These are phyloP conservation scores for Mesembrinibis cayennensis DNA, from an alignment of 2,113 vertebrate species.

Conservation along the genomic window DNA sequence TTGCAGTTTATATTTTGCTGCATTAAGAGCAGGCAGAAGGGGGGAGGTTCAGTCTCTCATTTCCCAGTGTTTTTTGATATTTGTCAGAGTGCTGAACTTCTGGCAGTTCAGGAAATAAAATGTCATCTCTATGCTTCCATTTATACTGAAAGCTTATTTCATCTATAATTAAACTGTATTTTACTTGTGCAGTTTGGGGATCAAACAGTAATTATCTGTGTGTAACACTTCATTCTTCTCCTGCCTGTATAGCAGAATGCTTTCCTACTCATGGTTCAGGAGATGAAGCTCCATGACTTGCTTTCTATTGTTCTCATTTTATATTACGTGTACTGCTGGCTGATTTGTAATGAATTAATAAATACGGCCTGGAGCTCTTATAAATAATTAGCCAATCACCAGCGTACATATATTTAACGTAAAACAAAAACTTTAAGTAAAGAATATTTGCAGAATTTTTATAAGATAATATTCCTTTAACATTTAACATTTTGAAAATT, in stretches of 20 bases:
- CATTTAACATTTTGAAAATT: background rate
- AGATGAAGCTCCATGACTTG: background rate
- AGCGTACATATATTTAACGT: background rate
- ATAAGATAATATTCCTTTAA: background rate
- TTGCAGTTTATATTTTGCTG: background rate
- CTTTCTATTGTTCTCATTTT: background rate
- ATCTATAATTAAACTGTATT: constrained; percentile 39
- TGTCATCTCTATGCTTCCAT: background rate
- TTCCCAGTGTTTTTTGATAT: background rate
- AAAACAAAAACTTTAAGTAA: background rate
- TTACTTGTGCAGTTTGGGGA: constrained; percentile 5
- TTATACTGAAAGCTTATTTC: constrained; percentile 20
- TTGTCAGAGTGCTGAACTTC: background rate
- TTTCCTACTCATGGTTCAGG: background rate
- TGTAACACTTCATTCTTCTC: background rate
- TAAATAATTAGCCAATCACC: background rate
- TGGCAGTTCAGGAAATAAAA: constrained; percentile 20
- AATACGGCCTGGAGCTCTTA: background rate
- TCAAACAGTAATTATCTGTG: constrained; percentile 16
- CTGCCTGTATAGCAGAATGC: background rate
- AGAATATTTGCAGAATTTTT: background rate
- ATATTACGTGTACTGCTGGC: background rate
- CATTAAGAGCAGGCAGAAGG: background rate
- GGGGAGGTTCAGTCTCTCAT: background rate
- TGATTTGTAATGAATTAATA: background rate